Evolutionary conservation across 2,797 vertebrate genomes (phyloP).

Genomic region (Pagetopsis macropterus): DNA sequence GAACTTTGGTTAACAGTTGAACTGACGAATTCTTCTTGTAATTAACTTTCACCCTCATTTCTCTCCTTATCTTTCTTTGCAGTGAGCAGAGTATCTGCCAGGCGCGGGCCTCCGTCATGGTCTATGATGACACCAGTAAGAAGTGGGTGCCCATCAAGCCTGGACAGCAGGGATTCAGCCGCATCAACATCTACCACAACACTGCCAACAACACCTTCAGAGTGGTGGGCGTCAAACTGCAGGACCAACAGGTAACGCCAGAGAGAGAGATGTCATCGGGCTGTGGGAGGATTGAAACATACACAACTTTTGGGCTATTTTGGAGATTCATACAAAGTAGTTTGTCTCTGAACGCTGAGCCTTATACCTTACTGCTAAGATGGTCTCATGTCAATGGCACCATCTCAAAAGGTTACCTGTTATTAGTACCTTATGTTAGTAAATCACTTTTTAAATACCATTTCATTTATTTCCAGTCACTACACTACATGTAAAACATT

Average conservation of each 20-base stretch:
- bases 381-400: too few relatives aligned
- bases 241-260: slow-evolving; percentile 89
- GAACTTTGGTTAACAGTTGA: not conserved
- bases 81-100: slow-evolving; percentile 99
- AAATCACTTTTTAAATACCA: not conserved
- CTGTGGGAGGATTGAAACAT: slow-evolving; percentile 29
- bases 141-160: slow-evolving; percentile 99
- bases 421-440: not conserved
- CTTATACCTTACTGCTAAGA: too few relatives aligned
- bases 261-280: slow-evolving; percentile 8
- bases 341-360: too few relatives aligned
- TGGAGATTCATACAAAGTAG: too few relatives aligned
- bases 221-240: slow-evolving; percentile 98
- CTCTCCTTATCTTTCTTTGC: slow-evolving; percentile 11
- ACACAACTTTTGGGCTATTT: too few relatives aligned
- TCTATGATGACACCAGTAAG: slow-evolving; percentile 99
- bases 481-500: not conserved
- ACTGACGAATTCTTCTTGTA: not conserved
- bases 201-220: slow-evolving; percentile 86
- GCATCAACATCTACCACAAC: slow-evolving; percentile 99
- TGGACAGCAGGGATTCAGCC: slow-evolving; percentile 98
- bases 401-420: too few relatives aligned
- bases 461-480: not conserved
- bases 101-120: slow-evolving; percentile 98
- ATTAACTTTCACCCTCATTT: not conserved